Base-by-base conservation (phyloP, 2,113 vertebrate genomes). In the Sialia sialis region DNA sequence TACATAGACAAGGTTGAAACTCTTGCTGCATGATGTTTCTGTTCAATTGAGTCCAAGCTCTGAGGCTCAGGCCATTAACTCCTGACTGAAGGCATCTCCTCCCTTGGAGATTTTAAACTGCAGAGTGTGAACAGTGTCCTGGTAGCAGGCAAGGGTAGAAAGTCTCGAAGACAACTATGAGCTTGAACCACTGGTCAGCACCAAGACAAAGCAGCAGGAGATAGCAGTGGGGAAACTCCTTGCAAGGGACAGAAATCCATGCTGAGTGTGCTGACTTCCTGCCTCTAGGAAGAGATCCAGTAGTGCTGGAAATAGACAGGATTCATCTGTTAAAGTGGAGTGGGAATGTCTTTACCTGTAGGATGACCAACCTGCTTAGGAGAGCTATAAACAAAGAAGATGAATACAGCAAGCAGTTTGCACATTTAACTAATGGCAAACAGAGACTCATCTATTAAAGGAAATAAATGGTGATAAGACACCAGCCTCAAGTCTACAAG, bases 71-170 rank as follows among this genome's bases (percentile, higher is more conserved):
- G 4, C 44, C 34, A 64, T 41, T 60, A 34, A 30, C 23, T 59
- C 34, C 13, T 38, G 29, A 56, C 15, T 7, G 20, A 74, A 56
- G 9, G 4, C 5, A n/a, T 36, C 30, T 79, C 10, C 14, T 82
- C 8, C 39, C 10, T 38, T 38, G 20, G 17, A 86, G 26, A 72
- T 32, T 12, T 76, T 67, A 79, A 72, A 59, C 13, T 54, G 11
- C 8, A 63, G 58, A 46, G 29, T 0, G 0, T 41, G 9, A n/a
- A 7, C 12, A 58, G 7, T 2, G 7, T 44, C 14, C 18, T 56
- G 56, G 14, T 48, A 74, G 49, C 4, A 69, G 19, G 5, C 6
- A 74, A 60, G 13, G 29, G 23, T 8, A 87, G 36, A 90, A 84
- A 54, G 13, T 27, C 17, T 30, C 36, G 30, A 52, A 75, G 25